Conservation (phyloP, 1,140 invertebrate species). For the Hyposmocoma kahamanoa region DNA sequence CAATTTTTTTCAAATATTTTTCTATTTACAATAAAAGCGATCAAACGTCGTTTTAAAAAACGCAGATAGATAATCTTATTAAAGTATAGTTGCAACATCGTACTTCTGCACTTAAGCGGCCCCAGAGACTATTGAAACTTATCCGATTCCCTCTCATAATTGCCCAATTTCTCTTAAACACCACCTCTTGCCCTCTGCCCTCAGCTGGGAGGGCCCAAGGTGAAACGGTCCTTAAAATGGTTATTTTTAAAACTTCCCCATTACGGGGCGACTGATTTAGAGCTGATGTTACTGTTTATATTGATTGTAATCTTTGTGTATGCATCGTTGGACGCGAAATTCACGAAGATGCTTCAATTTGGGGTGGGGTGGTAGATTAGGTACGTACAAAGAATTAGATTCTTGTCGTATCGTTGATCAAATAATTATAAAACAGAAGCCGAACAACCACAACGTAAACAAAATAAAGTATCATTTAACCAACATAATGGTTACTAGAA, state of each 20-base stretch:
- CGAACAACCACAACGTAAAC: no score
- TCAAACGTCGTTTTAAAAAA: no score
- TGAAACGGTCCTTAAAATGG: conserved; percentile 58
- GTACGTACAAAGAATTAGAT: no score
- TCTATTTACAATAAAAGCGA: no score
- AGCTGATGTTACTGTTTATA: conserved; percentile 46
- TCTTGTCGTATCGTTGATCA: no score
- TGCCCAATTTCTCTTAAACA: conserved; percentile 53
- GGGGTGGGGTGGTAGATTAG: neutral
- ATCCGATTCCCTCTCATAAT: conserved; percentile 46
- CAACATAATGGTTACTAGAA: no score
- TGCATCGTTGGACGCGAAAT: conserved; percentile 40
- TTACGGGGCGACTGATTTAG: conserved; percentile 44
- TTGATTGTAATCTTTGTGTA: conserved; percentile 56
- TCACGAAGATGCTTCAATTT: neutral
- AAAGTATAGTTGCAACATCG: neutral
- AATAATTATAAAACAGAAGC: no score
- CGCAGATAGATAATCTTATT: no score
- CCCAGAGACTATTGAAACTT: conserved; percentile 32
- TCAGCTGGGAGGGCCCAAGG: conserved; percentile 21
- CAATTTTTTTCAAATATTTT: no score
- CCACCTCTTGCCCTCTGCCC: conserved; percentile 21
- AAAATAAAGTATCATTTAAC: no score
- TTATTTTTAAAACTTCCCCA: conserved; percentile 55
- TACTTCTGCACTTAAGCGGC: neutral